Percentiles rank a stretch among this genome's conserved stretches.
phyloP scores from a whole-genome alignment of 2,113 vertebrate species.

The Ciconia boyciana region DNA sequence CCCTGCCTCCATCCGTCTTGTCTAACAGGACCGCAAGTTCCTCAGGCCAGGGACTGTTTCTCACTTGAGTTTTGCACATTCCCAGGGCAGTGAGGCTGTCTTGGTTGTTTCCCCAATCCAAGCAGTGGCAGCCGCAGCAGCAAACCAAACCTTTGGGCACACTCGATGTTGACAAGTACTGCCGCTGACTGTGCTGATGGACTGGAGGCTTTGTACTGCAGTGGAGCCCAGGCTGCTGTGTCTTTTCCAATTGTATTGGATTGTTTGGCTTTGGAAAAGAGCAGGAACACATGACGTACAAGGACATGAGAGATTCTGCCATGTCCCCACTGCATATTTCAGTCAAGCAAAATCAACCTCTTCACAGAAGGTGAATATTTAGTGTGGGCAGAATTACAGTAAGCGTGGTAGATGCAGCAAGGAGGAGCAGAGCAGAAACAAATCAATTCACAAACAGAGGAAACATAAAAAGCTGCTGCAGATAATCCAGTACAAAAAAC shows the following conservation, averaged over 20 bases:
- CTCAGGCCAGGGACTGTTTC: background rate
- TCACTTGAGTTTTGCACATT: background rate
- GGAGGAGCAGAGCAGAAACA: background rate
- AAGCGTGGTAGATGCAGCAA: fast-evolving
- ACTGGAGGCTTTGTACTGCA: background rate
- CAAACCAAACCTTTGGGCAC: background rate
- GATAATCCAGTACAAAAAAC: background rate
- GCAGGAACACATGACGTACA: background rate
- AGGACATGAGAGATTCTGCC: background rate
- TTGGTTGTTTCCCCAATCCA: background rate
- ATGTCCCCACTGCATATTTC: background rate
- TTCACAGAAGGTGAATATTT: background rate
- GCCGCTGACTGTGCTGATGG: background rate
- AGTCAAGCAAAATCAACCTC: background rate
- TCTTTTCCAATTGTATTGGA: background rate
- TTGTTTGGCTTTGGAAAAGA: background rate
- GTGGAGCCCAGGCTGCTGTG: background rate
- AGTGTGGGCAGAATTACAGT: background rate
- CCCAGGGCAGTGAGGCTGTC: background rate
- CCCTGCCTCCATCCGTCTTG: background rate
- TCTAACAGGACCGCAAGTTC: background rate
- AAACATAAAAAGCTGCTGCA: background rate
- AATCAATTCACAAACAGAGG: background rate
- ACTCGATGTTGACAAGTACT: background rate
- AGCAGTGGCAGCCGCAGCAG: background rate